Percentiles rank a stretch among this genome's conserved stretches.
Conservation (phyloP, 2,888 invertebrate genomes). For the Steromphala cineraria region DNA sequence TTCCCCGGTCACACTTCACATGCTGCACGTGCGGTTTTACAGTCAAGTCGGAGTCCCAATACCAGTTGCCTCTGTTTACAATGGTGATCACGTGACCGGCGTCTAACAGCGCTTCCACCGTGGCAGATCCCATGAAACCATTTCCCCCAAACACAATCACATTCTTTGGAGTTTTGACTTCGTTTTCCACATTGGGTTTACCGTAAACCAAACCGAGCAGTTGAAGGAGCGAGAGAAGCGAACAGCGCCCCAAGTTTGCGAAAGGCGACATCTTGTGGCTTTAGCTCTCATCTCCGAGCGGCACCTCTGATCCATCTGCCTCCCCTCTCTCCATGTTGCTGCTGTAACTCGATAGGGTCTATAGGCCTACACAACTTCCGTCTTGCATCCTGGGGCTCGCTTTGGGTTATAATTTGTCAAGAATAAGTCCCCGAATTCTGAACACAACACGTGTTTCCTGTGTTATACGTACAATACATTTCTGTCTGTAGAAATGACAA, state of each 20-base stretch:
- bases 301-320: background rate
- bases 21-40: constrained; percentile 65
- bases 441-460: too few species aligned
- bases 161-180: constrained; percentile 12
- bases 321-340: background rate
- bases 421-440: too few species aligned
- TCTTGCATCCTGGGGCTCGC: too few species aligned
- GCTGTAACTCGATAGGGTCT: background rate
- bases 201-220: background rate
- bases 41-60: constrained; percentile 73
- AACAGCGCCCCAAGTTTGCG: background rate
- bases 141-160: constrained; percentile 76
- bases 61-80: constrained; percentile 76
- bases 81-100: constrained; percentile 66
- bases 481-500: too few species aligned
- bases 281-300: background rate
- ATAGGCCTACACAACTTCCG: background rate
- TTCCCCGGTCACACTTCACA: constrained; percentile 73
- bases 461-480: too few species aligned
- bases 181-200: background rate
- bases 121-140: constrained; percentile 76
- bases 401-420: too few species aligned
- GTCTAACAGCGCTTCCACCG: constrained; percentile 70
- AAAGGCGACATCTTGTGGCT: background rate
- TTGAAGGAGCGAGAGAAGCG: too few species aligned